These are phyloP conservation scores for Bhutanitis thaidina DNA, from an alignment of 2,888 invertebrate genomes.

Conservation along the genomic window DNA sequence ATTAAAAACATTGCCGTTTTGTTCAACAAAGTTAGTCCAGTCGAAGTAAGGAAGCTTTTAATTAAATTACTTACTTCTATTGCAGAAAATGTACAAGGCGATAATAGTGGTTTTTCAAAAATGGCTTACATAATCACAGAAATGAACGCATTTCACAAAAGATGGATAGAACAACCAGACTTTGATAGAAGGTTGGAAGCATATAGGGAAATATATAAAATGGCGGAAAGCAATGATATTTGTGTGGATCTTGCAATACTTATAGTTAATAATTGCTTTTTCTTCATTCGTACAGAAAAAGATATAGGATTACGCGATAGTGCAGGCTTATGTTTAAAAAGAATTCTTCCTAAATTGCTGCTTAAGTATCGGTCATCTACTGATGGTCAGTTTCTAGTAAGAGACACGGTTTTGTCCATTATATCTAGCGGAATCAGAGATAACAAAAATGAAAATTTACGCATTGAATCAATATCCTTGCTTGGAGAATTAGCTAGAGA, in stretches of 20 bases:
- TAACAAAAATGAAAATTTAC: conserved; percentile 84
- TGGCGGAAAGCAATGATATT: conserved; percentile 71
- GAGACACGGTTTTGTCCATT: conserved; percentile 85
- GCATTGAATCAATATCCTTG: conserved; percentile 89
- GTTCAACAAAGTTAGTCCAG: conserved; percentile 83
- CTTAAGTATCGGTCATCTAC: conserved; percentile 72
- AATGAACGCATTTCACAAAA: conserved; percentile 92
- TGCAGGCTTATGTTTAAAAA: conserved; percentile 86
- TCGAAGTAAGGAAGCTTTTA: conserved; percentile 84
- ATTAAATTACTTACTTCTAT: conserved; percentile 82
- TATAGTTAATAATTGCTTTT: conserved; percentile 90
- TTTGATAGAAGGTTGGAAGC: conserved; percentile 89
- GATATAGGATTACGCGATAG: conserved; percentile 91
- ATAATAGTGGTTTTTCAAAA: conserved; percentile 66
- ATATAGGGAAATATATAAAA: conserved; percentile 83
- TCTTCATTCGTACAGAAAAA: conserved; percentile 86
- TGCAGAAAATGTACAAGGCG: conserved; percentile 58
- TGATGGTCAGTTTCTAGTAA: conserved; percentile 84
- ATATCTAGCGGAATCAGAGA: conserved; percentile 86
- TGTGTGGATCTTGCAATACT: conserved; percentile 84
- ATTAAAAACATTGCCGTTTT: conserved; percentile 85
- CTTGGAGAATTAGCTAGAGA: conserved; percentile 88
- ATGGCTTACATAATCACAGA: conserved; percentile 80
- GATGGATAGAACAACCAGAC: conserved; percentile 97
- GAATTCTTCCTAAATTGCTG: conserved; percentile 83